These are phyloP conservation scores for Melanotaenia nigrans DNA, from an alignment of 2,797 vertebrate species.

Conservation along the genomic window DNA sequence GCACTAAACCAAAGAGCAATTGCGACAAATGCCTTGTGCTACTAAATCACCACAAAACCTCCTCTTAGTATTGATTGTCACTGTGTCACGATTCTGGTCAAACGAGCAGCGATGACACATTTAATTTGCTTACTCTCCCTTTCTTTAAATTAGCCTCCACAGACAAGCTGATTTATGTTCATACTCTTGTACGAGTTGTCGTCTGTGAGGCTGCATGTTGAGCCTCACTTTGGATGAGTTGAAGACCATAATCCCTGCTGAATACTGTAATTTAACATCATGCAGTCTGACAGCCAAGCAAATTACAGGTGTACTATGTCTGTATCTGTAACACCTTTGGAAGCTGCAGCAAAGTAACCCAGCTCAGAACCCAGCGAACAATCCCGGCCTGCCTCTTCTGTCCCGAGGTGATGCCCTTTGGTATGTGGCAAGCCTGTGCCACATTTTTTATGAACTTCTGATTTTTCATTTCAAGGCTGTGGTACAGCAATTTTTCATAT, in stretches of 20 bases:
- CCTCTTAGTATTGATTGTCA: slow-evolving; percentile 24
- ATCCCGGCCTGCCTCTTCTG: slow-evolving; percentile 42
- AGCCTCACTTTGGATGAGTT: slow-evolving; percentile 67
- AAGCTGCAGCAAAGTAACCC: slow-evolving; percentile 58
- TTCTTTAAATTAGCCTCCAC: slow-evolving; percentile 51
- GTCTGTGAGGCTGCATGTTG: slow-evolving; percentile 66
- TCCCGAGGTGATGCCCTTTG: slow-evolving; percentile 68
- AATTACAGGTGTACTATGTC: slow-evolving; percentile 78
- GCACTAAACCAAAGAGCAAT: slow-evolving; percentile 37
- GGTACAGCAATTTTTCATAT: slow-evolving; percentile 48
- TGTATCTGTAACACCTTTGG: slow-evolving; percentile 72
- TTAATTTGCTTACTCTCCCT: slow-evolving; percentile 41
- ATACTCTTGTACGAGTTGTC: slow-evolving; percentile 60
- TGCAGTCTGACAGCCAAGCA: slow-evolving; percentile 75
- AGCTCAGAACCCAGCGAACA: slow-evolving; percentile 41
- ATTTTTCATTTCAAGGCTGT: slow-evolving; percentile 24
- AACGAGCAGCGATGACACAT: slow-evolving; percentile 36
- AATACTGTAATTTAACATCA: slow-evolving; percentile 80
- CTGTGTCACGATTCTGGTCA: slow-evolving; percentile 2
- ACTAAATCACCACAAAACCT: slow-evolving; percentile 33
- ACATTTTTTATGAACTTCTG: slow-evolving; percentile 45
- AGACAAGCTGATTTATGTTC: slow-evolving; percentile 66
- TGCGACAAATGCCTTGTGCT: slow-evolving; percentile 24
- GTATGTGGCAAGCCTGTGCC: slow-evolving; percentile 64
- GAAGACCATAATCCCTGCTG: slow-evolving; percentile 74